Evolutionary conservation across 92 coral and sea anemone genomes (phyloP).

Genomic region (Zoanthus solanderi): DNA sequence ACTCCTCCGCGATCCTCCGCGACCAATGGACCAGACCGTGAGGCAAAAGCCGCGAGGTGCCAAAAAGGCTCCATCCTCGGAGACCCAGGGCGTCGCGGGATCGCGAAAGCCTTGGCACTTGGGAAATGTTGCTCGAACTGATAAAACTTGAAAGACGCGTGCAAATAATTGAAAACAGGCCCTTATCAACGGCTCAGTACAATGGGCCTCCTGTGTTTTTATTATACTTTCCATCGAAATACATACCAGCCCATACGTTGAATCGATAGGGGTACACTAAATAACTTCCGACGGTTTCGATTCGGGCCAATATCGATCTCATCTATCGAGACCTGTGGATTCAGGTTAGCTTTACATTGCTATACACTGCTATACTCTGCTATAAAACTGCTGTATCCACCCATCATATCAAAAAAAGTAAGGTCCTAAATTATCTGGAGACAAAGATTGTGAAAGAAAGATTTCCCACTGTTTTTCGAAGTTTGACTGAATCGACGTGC

Average conservation of each 20-base stretch:
- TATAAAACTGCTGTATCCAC: constrained; percentile 9
- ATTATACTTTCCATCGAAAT: constrained; percentile 16
- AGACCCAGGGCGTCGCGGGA: constrained; percentile 16
- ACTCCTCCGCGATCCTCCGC: neutral
- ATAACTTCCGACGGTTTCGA: constrained; percentile 7
- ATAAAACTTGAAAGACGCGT: constrained; percentile 20
- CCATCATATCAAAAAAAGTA: constrained; percentile 12
- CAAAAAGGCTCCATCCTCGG: constrained; percentile 20
- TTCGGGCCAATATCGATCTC: constrained; percentile 21
- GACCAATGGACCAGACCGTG: constrained; percentile 16
- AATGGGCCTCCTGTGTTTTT: constrained; percentile 18
- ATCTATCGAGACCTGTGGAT: constrained; percentile 21
- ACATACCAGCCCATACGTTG: constrained; percentile 24
- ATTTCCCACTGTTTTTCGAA: constrained; percentile 8
- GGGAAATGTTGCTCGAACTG: constrained; percentile 16
- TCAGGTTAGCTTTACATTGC: constrained; percentile 18
- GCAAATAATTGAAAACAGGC: constrained; percentile 14
- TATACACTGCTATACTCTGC: constrained; percentile 18
- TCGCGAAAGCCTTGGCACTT: constrained; percentile 14
- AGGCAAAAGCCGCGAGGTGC: constrained; percentile 11
- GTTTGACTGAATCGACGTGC: constrained; percentile 16
- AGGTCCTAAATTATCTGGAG: constrained; percentile 18
- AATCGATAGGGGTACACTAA: constrained; percentile 10
- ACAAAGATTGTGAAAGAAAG: constrained; percentile 22
- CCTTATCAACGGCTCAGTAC: constrained; percentile 10